A percentile compares a stretch with the other conserved stretches of the same genome.
Conservation (phyloP, 2,113 vertebrate species). For the Macroglossus sobrinus region DNA sequence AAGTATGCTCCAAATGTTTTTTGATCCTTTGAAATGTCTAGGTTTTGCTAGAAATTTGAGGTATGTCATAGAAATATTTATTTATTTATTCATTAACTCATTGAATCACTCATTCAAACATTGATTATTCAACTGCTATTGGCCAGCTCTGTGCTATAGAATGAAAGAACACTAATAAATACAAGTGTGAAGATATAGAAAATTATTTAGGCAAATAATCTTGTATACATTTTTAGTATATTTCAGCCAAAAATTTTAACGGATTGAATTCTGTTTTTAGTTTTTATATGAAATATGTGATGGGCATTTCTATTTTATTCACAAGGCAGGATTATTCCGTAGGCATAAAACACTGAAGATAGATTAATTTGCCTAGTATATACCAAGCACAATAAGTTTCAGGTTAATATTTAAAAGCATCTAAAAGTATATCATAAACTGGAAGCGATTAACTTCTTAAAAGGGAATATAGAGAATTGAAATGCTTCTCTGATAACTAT, state of each 20-base stretch:
- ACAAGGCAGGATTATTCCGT: neutral
- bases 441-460: neutral
- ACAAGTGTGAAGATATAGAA: fast-evolving
- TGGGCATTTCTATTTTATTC: neutral
- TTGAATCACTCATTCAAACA: neutral
- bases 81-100: neutral
- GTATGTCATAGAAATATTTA: neutral
- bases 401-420: neutral
- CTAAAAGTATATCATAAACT: neutral
- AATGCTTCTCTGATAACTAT: neutral
- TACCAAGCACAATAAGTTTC: neutral
- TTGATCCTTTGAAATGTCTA: neutral
- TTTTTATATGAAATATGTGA: neutral
- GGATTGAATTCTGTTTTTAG: neutral
- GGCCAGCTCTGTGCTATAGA: too few species aligned
- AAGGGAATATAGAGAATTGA: neutral
- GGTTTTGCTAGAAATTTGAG: neutral
- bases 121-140: neutral
- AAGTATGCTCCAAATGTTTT: neutral
- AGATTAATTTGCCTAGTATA: fast-evolving
- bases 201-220: neutral
- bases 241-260: neutral
- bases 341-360: fast-evolving
- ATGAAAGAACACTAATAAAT: neutral
- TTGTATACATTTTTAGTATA: too few species aligned